A percentile compares a stretch with the other conserved stretches of the same genome.
phyloP scores from a whole-genome alignment of 2,113 vertebrate genomes.

The Mustelus asterias region DNA sequence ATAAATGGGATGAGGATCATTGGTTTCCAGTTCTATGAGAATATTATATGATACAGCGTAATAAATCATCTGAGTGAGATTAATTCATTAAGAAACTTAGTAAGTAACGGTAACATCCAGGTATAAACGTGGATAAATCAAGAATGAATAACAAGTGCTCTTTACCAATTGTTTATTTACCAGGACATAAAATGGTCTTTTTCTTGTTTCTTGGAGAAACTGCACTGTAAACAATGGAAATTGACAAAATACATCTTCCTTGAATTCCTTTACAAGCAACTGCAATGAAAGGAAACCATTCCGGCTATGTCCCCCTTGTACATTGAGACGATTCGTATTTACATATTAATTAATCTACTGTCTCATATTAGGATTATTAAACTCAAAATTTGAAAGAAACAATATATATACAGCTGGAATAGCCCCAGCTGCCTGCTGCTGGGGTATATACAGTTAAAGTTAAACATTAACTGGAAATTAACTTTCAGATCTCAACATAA shows the following conservation, averaged over 20 bases:
- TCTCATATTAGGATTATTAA: slow-evolving; percentile 44
- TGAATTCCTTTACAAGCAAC: slow-evolving; percentile 63
- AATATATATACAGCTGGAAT: slow-evolving; percentile 66
- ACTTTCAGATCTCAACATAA: slow-evolving; percentile 49
- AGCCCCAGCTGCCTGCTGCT: slow-evolving; percentile 69
- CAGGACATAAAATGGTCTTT: slow-evolving; percentile 63
- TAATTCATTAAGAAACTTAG: background rate
- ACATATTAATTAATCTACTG: slow-evolving; percentile 58
- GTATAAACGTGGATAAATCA: background rate
- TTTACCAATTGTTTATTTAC: slow-evolving; percentile 72
- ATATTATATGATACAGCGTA: background rate
- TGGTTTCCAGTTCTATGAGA: background rate
- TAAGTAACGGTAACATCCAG: background rate
- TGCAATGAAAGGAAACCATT: slow-evolving; percentile 51
- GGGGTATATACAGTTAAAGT: slow-evolving; percentile 56
- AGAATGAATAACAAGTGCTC: background rate
- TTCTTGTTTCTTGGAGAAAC: slow-evolving; percentile 69
- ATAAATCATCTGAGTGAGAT: background rate
- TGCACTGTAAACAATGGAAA: slow-evolving; percentile 71
- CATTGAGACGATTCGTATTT: slow-evolving; percentile 61
- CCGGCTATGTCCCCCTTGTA: slow-evolving; percentile 42
- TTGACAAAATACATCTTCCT: slow-evolving; percentile 62
- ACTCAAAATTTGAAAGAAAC: slow-evolving; percentile 64
- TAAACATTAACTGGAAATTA: slow-evolving; percentile 47
- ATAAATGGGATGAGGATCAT: background rate